A percentile compares a stretch with the other conserved stretches of the same genome.
phyloP scores from a whole-genome alignment of 2,113 vertebrate species.

The Notarius lentiginosus region DNA sequence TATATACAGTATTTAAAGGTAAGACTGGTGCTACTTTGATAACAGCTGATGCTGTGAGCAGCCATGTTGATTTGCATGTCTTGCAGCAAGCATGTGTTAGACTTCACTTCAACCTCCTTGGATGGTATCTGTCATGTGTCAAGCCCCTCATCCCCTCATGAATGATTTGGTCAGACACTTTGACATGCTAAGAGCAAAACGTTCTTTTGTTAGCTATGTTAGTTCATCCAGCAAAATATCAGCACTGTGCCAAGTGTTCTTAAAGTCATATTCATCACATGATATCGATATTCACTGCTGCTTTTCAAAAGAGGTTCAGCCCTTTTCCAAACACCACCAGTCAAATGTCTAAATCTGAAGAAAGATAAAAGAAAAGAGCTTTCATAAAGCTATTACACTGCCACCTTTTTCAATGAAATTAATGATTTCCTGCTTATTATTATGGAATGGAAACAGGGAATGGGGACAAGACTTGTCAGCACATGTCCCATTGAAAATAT shows the following conservation, averaged over 20 bases:
- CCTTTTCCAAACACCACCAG: background rate
- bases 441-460: slow-evolving; percentile 9
- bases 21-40: background rate
- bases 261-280: background rate
- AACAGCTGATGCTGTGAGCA: background rate
- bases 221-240: background rate
- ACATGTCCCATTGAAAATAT: slow-evolving; percentile 30
- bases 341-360: background rate
- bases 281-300: background rate
- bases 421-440: slow-evolving; percentile 21
- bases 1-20: background rate
- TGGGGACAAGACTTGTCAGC: slow-evolving; percentile 17
- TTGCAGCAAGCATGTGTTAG: background rate
- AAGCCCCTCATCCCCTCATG: background rate
- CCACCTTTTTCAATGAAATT: background rate
- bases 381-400: background rate
- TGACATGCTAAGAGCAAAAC: background rate
- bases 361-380: background rate
- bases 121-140: background rate
- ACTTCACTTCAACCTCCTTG: background rate
- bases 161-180: background rate
- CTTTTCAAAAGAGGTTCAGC: background rate
- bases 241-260: no score
- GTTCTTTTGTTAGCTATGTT: background rate
- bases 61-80: background rate